Evolutionary conservation across 2,888 invertebrate species (phyloP).

Genomic region (Pristionchus fissidentatus): DNA sequence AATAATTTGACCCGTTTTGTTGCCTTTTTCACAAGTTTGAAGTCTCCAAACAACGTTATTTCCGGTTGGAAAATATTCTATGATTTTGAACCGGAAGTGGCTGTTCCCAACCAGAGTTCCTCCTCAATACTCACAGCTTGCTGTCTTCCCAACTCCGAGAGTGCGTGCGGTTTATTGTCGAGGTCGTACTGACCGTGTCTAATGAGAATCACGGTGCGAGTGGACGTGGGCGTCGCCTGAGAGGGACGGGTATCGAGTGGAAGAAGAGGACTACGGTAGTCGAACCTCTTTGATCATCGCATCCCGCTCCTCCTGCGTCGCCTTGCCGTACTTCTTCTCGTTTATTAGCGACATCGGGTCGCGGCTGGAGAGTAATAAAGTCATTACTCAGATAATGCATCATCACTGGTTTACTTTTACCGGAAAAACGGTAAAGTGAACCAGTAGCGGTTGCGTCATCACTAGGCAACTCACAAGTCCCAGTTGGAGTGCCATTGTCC

Average conservation of each 20-base stretch:
- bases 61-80: too few relatives aligned
- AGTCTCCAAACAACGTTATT: too few relatives aligned
- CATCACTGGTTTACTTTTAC: not conserved
- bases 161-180: slow-evolving; percentile 82
- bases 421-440: not conserved
- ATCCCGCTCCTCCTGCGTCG: slow-evolving; percentile 59
- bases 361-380: slow-evolving; percentile 61
- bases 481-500: slow-evolving; percentile 72
- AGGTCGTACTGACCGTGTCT: slow-evolving; percentile 95
- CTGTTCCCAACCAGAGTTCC: too few relatives aligned
- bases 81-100: too few relatives aligned
- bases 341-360: slow-evolving; percentile 66
- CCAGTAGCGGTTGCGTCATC: not conserved
- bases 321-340: slow-evolving; percentile 58
- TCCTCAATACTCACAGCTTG: slow-evolving; percentile 46
- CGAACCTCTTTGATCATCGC: slow-evolving; percentile 63
- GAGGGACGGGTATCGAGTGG: not conserved
- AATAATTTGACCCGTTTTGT: too few relatives aligned
- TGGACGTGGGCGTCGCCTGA: slow-evolving; percentile 77
- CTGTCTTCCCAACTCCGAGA: slow-evolving; percentile 85
- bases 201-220: slow-evolving; percentile 89
- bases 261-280: not conserved
- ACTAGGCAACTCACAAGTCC: slow-evolving; percentile 63
- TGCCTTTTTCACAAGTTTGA: too few relatives aligned
- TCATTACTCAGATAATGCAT: not conserved